A percentile compares a stretch with the other conserved stretches of the same genome.
Conservation (phyloP, 1,140 invertebrate genomes). For the Aradophagus sp. region DNA sequence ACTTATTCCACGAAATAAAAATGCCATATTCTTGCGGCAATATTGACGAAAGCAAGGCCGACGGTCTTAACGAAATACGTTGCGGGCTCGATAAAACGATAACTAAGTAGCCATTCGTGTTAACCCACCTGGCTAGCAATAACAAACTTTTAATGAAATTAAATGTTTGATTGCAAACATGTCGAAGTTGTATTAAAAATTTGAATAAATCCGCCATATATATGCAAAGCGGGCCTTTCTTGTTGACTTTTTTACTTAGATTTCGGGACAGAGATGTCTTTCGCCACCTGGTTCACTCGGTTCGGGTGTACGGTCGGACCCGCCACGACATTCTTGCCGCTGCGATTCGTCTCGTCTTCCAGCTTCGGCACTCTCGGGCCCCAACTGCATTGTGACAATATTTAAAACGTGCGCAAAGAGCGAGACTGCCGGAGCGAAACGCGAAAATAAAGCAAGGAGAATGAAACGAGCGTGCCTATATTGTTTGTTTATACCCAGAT, state of each 20-base stretch:
- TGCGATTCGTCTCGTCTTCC: constrained; percentile 41
- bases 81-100: constrained; percentile 3
- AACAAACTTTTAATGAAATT: constrained; percentile 32
- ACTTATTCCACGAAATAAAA: too few species aligned
- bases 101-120: constrained; percentile 36
- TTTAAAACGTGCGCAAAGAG: constrained; percentile 58
- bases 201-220: constrained; percentile 42
- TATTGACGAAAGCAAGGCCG: constrained; percentile 8
- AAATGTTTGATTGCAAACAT: constrained; percentile 38
- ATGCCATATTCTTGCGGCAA: neutral
- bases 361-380: constrained; percentile 17
- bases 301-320: constrained; percentile 1
- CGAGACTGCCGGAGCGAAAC: too few species aligned
- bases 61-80: constrained; percentile 8
- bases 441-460: too few species aligned
- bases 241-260: constrained; percentile 27
- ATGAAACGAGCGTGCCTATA: constrained; percentile 68
- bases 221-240: constrained; percentile 25
- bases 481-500: too few species aligned
- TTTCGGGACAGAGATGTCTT: constrained; percentile 29
- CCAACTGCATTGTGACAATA: constrained; percentile 61
- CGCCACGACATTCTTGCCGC: constrained; percentile 17
- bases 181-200: constrained; percentile 13
- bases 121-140: constrained; percentile 20
- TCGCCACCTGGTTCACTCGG: constrained; percentile 20